Base-by-base conservation (phyloP, 2,797 vertebrate species). In the Megaceryle alcyon region DNA sequence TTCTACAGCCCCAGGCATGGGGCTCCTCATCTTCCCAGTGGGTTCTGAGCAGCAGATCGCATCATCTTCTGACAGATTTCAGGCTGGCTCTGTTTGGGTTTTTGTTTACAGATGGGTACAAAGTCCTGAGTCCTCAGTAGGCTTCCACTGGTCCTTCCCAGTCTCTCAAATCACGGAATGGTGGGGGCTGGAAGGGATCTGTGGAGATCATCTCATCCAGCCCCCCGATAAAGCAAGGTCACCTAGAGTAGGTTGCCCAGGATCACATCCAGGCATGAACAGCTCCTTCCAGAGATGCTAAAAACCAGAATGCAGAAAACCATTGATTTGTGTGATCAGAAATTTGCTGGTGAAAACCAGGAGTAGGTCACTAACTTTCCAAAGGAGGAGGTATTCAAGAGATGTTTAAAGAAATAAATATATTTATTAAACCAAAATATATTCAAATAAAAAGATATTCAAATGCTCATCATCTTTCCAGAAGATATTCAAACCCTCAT, bases 111-210 rank as follows among this genome's bases (percentile, higher is more conserved):
- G 49, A 28, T 9, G n/a, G 29, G 10, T 23, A 57, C 35, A 14
- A 41, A 87, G 44, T 25, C 14, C 51, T 0, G 0, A 28, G 39
- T 46, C 18, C 43, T 41, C 5, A 2, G 9, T 2, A 1, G 6
- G 14, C 4, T 90, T 39, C 25, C 20, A 19, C 18, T 37, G 66
- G 26, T 76, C 68, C 48, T 26, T 82, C 49, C 23, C 5, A 7
- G 21, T 8, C 33, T 61, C 11, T 6, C 11, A 65, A 80, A 9
- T 20, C 37, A 35, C 33, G 26, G 57, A 23, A 10, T 26, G 57
- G 33, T 35, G 33, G 23, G 22, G 33, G 57, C 23, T 60, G 33
- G 57, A 37, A 60, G 57, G 33, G 57, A 37, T 21, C 33, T 37
- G 33, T 60, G 57, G n/a, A 35, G 33, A 60, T 35, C 33, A 60